Conservation (phyloP, 2,888 invertebrate species). For the Athalia rosae region DNA sequence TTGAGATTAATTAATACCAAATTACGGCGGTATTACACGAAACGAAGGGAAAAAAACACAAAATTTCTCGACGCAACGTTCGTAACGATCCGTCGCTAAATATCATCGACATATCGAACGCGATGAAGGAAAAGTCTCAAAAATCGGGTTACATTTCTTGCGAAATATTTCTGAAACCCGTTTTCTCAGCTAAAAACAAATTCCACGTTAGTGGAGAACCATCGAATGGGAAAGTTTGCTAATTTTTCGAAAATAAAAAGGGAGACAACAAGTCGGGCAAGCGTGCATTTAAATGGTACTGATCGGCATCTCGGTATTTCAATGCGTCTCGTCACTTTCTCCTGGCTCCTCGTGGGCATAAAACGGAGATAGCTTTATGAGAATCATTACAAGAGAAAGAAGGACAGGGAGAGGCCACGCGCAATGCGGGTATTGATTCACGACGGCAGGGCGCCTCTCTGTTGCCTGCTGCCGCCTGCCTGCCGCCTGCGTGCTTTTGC, state of each 20-base stretch:
- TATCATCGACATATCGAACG: too few species aligned
- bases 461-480: constrained; percentile 69
- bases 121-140: too few species aligned
- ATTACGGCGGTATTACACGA: too few species aligned
- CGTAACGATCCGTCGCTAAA: too few species aligned
- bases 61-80: too few species aligned
- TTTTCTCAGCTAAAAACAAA: too few species aligned
- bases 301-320: constrained; percentile 36
- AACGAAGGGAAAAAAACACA: too few species aligned
- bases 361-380: constrained; percentile 40
- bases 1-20: too few species aligned
- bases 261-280: not conserved
- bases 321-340: constrained; percentile 61
- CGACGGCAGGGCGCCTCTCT: constrained; percentile 68
- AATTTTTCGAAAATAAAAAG: not conserved
- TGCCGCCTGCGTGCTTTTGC: constrained; percentile 45
- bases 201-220: too few species aligned
- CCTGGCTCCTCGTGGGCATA: constrained; percentile 49
- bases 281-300: constrained; percentile 25
- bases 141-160: too few species aligned
- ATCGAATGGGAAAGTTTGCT: too few species aligned
- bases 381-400: constrained; percentile 69
- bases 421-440: constrained; percentile 75
- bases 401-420: constrained; percentile 74
- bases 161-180: too few species aligned